Percentiles rank a stretch among this genome's conserved stretches.
Conservation (phyloP, 2,797 vertebrate species). For the Sylvia borin region DNA sequence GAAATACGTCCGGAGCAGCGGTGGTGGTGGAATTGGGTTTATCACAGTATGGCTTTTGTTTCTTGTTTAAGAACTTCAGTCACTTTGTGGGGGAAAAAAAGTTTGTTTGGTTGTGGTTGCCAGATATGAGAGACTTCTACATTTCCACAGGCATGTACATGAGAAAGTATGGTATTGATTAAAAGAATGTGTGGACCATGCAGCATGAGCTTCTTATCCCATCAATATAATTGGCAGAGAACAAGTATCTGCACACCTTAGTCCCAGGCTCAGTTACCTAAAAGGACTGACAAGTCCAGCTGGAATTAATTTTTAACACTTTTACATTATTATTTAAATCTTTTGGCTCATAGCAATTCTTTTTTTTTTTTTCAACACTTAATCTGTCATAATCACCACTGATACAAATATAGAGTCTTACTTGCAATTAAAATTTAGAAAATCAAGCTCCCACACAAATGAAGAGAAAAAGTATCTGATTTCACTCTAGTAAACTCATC, state of each 20-base stretch:
- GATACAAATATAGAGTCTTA: neutral
- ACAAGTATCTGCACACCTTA: neutral
- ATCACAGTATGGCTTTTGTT: conserved; percentile 78
- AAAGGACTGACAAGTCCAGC: neutral
- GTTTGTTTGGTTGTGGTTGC: neutral
- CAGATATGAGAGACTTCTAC: neutral
- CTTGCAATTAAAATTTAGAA: neutral
- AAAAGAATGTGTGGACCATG: neutral
- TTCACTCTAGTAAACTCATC: neutral
- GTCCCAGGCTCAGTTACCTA: neutral
- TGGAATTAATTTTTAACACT: neutral
- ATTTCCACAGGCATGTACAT: neutral
- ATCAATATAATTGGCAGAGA: neutral
- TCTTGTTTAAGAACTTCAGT: neutral
- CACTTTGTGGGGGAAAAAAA: neutral
- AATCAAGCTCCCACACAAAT: neutral
- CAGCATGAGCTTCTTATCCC: neutral
- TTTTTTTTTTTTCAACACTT: neutral
- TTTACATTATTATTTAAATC: neutral
- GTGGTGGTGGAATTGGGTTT: conserved; percentile 86
- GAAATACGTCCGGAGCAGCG: conserved; percentile 82
- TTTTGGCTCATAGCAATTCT: neutral
- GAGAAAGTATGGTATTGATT: neutral
- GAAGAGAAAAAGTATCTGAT: neutral
- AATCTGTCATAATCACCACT: neutral